A percentile compares a stretch with the other conserved stretches of the same genome.
These are phyloP conservation scores for Theretra japonica DNA, from an alignment of 2,888 invertebrate species.

Conservation along the genomic window DNA sequence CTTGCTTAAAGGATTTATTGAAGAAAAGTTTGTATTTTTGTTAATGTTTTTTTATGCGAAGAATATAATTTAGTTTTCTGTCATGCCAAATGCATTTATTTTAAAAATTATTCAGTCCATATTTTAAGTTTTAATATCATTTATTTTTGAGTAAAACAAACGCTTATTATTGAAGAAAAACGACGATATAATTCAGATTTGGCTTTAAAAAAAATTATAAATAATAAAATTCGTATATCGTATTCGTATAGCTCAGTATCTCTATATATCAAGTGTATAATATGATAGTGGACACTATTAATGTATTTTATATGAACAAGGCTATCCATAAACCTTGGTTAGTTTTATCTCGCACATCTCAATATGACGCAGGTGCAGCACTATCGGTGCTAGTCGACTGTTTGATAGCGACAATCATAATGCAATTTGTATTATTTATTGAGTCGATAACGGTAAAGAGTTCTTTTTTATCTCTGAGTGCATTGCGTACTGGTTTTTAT, in stretches of 20 bases:
- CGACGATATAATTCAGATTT: too few relatives aligned
- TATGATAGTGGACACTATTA: background rate
- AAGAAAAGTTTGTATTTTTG: background rate
- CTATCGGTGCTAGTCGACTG: background rate
- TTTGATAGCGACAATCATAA: conserved; percentile 24
- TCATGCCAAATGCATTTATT: too few relatives aligned
- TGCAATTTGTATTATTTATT: conserved; percentile 12
- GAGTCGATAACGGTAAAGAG: background rate
- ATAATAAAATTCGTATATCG: too few relatives aligned
- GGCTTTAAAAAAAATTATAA: too few relatives aligned
- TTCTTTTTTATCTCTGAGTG: background rate
- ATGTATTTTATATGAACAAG: background rate
- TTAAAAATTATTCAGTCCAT: too few relatives aligned
- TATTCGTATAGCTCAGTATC: too few relatives aligned
- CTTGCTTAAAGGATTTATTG: background rate
- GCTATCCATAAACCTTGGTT: conserved; percentile 11
- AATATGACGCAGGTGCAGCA: conserved; percentile 4
- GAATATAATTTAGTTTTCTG: too few relatives aligned
- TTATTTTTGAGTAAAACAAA: too few relatives aligned
- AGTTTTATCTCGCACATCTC: conserved; percentile 12
- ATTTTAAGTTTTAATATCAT: too few relatives aligned
- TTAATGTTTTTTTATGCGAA: background rate
- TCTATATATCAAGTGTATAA: background rate
- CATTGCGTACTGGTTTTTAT: background rate
- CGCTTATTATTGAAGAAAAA: too few relatives aligned